These are phyloP conservation scores for Epsilonema sp. DNA, from an alignment of 2,888 invertebrate species.

Conservation along the genomic window DNA sequence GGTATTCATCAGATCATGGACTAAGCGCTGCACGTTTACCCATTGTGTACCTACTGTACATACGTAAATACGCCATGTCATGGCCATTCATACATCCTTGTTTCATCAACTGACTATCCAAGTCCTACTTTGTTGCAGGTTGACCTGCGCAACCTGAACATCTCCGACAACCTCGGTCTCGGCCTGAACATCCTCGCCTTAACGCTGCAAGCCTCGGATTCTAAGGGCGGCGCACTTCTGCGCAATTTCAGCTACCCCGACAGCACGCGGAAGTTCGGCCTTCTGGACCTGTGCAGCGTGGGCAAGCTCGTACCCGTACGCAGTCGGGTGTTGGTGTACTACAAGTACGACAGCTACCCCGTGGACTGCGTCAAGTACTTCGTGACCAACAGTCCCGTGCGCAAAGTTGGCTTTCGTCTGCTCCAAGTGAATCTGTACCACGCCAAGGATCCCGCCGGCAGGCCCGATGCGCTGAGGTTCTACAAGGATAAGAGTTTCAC, in stretches of 20 bases:
- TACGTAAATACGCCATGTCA: too few species aligned
- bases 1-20: too few species aligned
- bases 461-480: constrained; percentile 7
- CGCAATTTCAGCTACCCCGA: background rate
- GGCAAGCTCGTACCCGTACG: constrained; percentile 62
- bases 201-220: constrained; percentile 40
- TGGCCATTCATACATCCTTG: too few species aligned
- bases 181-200: constrained; percentile 72
- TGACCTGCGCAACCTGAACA: constrained; percentile 18
- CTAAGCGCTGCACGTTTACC: too few species aligned
- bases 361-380: constrained; percentile 95
- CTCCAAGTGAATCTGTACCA: constrained; percentile 45
- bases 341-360: constrained; percentile 85
- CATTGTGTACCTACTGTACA: too few species aligned
- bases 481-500: background rate
- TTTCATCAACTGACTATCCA: too few species aligned
- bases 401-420: constrained; percentile 37
- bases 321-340: constrained; percentile 55
- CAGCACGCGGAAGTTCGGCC: constrained; percentile 67
- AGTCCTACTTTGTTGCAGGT: constrained; percentile 13
- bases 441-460: constrained; percentile 11
- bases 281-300: constrained; percentile 88
- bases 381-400: constrained; percentile 53
- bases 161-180: constrained; percentile 54
- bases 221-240: too few species aligned